Evolutionary conservation across 2,113 vertebrate species (phyloP).

Genomic region (Percina caprodes): DNA sequence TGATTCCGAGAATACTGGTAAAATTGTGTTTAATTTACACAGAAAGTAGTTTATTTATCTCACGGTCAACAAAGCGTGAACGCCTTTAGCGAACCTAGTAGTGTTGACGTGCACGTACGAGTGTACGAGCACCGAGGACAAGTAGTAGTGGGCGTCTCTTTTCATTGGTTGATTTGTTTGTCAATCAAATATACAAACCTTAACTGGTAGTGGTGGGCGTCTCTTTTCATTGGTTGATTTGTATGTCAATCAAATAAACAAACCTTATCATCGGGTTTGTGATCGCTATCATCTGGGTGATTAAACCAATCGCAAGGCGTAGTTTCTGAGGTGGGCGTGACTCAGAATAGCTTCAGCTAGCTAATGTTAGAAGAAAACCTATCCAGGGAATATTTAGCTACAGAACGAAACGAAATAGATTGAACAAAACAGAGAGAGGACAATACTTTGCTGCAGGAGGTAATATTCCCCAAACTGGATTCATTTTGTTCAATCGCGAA

Average conservation of each 20-base stretch:
- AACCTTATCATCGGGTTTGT: constrained; percentile 21
- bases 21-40: neutral
- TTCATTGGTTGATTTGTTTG: constrained; percentile 42
- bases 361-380: constrained; percentile 77
- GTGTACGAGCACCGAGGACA: neutral
- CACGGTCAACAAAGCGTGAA: neutral
- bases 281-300: neutral
- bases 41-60: neutral
- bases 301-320: constrained; percentile 65
- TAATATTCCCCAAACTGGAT: constrained; percentile 40
- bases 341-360: constrained; percentile 32
- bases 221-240: constrained; percentile 39
- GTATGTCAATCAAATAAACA: constrained; percentile 11
- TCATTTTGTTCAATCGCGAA: accelerated
- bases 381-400: constrained; percentile 52
- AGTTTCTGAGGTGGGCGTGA: constrained; percentile 61
- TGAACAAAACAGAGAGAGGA: constrained; percentile 32
- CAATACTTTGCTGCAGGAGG: constrained; percentile 72
- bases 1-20: accelerated
- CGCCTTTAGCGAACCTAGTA: neutral
- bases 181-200: constrained; percentile 53
- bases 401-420: constrained; percentile 65
- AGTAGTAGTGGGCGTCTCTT: accelerated
- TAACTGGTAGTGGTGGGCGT: accelerated
- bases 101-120: constrained; percentile 54